Conservation (phyloP, 92 coral and sea anemone species). For the Parazoanthus swiftii region DNA sequence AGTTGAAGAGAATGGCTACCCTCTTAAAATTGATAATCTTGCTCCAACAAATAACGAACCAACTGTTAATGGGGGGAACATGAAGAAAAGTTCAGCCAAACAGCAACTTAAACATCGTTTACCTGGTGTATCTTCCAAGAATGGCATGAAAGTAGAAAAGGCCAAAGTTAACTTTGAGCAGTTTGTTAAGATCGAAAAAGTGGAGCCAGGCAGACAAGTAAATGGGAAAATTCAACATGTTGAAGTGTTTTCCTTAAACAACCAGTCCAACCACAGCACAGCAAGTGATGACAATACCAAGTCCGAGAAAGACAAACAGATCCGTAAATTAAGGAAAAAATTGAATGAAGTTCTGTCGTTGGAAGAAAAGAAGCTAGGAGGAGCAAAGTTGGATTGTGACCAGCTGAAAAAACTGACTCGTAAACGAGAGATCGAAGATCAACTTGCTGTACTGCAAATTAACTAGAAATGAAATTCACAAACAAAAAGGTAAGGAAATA, state of each 20-base stretch:
- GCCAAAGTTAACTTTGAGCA: constrained; percentile 46
- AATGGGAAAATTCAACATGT: constrained; percentile 47
- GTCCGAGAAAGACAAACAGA: constrained; percentile 73
- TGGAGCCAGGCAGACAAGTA: constrained; percentile 18
- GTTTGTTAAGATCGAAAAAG: constrained; percentile 55
- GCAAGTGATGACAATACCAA: constrained; percentile 23
- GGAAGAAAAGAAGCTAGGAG: constrained; percentile 62
- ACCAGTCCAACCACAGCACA: constrained; percentile 2
- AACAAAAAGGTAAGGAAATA: constrained; percentile 13
- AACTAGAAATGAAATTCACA: constrained; percentile 45
- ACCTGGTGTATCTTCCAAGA: constrained; percentile 24
- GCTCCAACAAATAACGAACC: constrained; percentile 21
- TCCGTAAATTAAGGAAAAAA: constrained; percentile 84
- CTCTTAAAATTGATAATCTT: constrained; percentile 45
- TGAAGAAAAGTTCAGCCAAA: constrained; percentile 17
- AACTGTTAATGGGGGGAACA: background rate
- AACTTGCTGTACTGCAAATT: constrained; percentile 60
- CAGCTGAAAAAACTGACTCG: constrained; percentile 86
- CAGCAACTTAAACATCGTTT: constrained; percentile 21
- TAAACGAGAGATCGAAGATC: constrained; percentile 74
- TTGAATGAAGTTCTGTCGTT: constrained; percentile 67
- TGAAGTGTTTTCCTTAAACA: constrained; percentile 43
- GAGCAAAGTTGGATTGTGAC: constrained; percentile 81
- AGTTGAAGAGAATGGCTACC: constrained; percentile 57
- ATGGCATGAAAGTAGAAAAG: constrained; percentile 19